phyloP scores from a whole-genome alignment of 1,140 invertebrate genomes.

The Cherax destructor region DNA sequence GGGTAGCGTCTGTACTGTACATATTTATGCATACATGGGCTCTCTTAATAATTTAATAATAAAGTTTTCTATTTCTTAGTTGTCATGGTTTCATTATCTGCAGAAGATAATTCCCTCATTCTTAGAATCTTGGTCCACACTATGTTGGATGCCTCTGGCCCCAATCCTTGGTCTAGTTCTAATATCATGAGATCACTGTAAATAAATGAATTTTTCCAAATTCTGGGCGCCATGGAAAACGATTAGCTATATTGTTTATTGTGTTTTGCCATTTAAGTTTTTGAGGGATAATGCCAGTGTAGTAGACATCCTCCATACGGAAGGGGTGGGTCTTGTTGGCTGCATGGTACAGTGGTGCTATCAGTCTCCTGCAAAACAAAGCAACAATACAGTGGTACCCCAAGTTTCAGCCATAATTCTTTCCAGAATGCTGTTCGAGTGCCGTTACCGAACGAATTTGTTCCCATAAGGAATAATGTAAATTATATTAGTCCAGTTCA shows the following conservation, averaged over 20 bases:
- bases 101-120: background rate
- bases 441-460: too few relatives aligned
- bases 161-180: constrained; percentile 25
- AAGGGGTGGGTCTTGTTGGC: constrained; percentile 54
- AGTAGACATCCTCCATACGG: constrained; percentile 53
- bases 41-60: too few relatives aligned
- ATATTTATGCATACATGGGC: too few relatives aligned
- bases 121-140: constrained; percentile 39
- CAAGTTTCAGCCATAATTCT: too few relatives aligned
- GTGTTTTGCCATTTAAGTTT: background rate
- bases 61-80: too few relatives aligned
- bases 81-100: background rate
- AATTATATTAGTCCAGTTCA: too few relatives aligned
- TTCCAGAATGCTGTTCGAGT: too few relatives aligned
- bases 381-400: too few relatives aligned
- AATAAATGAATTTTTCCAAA: constrained; percentile 23
- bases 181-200: constrained; percentile 30
- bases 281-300: constrained; percentile 30
- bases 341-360: constrained; percentile 15
- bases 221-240: constrained; percentile 19
- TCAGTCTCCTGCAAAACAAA: constrained; percentile 18
- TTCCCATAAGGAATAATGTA: too few relatives aligned
- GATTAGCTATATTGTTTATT: background rate
- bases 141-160: background rate
- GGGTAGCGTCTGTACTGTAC: too few relatives aligned